Evolutionary conservation across 2,888 invertebrate genomes (phyloP), one percentile per base, ranked within the genome.

Genomic region (Minunthozetes semirufus): DNA sequence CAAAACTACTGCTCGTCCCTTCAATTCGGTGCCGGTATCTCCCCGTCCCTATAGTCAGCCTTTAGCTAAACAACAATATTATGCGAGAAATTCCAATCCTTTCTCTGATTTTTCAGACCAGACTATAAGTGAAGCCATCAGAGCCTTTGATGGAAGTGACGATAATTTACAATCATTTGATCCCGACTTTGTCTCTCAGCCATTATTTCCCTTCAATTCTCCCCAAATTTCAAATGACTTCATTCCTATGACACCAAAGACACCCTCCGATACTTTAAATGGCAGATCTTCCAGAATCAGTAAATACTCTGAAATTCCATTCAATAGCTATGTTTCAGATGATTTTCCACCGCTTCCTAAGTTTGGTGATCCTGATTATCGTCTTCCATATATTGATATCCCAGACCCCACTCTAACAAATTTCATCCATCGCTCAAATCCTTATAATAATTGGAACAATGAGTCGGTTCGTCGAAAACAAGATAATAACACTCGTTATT

Each of bases 281-380:
- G 42, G 46, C 1, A 68, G 68, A n/a, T 22, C 68, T 19, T 42
- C 68, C 8, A 33, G 38, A 63, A 19, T 29, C 38, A 63, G 13
- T 15, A 38, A 6, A 33, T 33, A 13, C 17, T 38, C 33, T 1
- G 33, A 46, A 42, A n/a, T 15, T 2, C 22, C 68, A 9, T 42
- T 68, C 2, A 68, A 61, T 61, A 42, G 17, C 22, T 68, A 19
- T 68, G 1, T 19, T 38, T 68, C 68, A 19, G 42, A 68, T 13
- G 5, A 29, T 6, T 68, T 68, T 46, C 68, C 68, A 22, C 68
- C 68, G 9, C 4, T 42, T 68, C 68, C 68, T 2, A 15, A 68
- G 8, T 68, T 68, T 42, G 68, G 68, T 13, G 68, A 68, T 42
- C 42, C 68, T 6, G 42, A 42, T 3, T 68, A 42, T 68, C 33